Conservation (phyloP, 2,113 vertebrate species). For the Catagonus wagneri region DNA sequence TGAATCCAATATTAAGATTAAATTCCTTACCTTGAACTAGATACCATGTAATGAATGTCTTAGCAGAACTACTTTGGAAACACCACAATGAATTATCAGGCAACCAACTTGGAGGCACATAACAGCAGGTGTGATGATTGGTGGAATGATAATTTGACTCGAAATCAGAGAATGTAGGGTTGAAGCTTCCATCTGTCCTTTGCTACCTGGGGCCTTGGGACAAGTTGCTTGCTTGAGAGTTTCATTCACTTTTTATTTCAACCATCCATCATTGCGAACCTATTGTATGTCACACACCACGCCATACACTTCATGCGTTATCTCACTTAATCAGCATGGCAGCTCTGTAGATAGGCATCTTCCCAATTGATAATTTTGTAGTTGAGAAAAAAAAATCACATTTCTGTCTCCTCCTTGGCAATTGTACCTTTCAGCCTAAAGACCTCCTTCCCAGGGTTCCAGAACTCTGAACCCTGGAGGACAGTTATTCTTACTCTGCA, state of each 20-base stretch:
- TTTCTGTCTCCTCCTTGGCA: background rate
- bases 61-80: background rate
- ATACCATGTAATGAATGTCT: background rate
- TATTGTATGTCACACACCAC: accelerated
- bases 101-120: background rate
- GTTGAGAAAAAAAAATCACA: background rate
- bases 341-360: background rate
- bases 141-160: background rate
- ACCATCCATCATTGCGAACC: background rate
- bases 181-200: background rate
- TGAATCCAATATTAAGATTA: background rate
- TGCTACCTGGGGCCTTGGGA: background rate
- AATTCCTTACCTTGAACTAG: background rate
- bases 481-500: background rate
- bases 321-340: background rate
- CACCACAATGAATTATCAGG: background rate
- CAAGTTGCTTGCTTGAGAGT: background rate
- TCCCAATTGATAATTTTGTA: background rate
- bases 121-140: background rate
- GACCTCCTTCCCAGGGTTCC: background rate
- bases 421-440: background rate
- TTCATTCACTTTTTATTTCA: background rate
- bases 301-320: accelerated
- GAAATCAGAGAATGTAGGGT: background rate
- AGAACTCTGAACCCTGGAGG: background rate